A percentile compares a stretch with the other conserved stretches of the same genome.
These are phyloP conservation scores for Eulithis testata DNA, from an alignment of 2,888 invertebrate genomes.

Conservation along the genomic window DNA sequence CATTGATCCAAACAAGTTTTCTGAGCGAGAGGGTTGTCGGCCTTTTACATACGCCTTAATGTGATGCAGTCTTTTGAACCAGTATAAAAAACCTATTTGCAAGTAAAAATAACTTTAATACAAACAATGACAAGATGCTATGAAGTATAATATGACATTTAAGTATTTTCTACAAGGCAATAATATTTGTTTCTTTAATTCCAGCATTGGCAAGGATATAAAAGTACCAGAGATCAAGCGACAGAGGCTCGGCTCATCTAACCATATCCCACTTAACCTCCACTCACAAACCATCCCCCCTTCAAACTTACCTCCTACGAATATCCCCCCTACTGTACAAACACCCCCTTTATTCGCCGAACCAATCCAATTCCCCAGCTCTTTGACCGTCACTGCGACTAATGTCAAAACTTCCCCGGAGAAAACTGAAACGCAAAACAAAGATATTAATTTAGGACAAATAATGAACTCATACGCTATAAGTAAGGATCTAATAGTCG, in stretches of 20 bases:
- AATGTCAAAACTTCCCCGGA: conserved; percentile 47
- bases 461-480: conserved; percentile 60
- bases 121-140: no score
- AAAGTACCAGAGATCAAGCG: conserved; percentile 68
- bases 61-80: no score
- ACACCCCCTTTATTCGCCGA: conserved; percentile 54
- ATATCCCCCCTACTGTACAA: conserved; percentile 13
- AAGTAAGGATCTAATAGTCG: conserved; percentile 65
- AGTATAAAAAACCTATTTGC: no score
- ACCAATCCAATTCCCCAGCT: conserved; percentile 74
- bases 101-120: no score
- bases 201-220: conserved; percentile 74
- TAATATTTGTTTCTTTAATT: conserved; percentile 44
- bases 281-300: conserved; percentile 1
- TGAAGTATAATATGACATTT: no score
- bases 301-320: conserved; percentile 16
- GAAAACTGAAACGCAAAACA: conserved; percentile 49
- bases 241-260: conserved; percentile 58
- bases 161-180: not conserved
- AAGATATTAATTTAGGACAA: conserved; percentile 46
- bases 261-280: conserved; percentile 44
- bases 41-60: no score
- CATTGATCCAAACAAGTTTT: no score
- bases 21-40: no score
- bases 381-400: conserved; percentile 75